Evolutionary conservation across 2,797 vertebrate species (phyloP).

Genomic region (Sternarchorhynchus goeldii): DNA sequence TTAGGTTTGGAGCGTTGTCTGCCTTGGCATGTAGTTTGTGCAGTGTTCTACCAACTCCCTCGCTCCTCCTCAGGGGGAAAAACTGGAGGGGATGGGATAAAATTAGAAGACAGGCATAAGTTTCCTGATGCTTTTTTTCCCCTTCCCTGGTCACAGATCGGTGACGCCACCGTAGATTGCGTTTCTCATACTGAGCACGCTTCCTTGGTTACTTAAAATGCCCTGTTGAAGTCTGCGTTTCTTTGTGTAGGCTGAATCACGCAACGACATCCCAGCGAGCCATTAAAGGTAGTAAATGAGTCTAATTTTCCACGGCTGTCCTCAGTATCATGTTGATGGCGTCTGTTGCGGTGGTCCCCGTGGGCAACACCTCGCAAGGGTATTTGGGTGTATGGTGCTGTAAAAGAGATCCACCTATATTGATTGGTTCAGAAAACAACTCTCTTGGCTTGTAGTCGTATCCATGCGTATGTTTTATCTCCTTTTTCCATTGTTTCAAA

Average conservation of each 20-base stretch:
- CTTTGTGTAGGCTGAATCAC: not conserved
- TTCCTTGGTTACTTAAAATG: constrained; percentile 16
- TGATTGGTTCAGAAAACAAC: constrained; percentile 55
- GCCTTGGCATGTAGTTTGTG: constrained; percentile 50
- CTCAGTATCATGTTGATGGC: constrained; percentile 40
- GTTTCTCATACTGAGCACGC: constrained; percentile 15
- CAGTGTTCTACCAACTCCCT: constrained; percentile 52
- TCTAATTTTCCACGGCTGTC: constrained; percentile 36
- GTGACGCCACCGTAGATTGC: not conserved
- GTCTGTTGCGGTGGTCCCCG: constrained; percentile 29
- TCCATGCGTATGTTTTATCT: constrained; percentile 42
- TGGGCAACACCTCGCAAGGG: constrained; percentile 31
- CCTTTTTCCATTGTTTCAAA: not conserved
- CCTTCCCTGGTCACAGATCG: constrained; percentile 14
- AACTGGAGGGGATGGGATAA: constrained; percentile 55
- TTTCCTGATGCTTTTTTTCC: constrained; percentile 24
- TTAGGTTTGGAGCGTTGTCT: constrained; percentile 19
- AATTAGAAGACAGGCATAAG: constrained; percentile 57
- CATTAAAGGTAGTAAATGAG: constrained; percentile 29
- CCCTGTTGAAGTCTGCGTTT: constrained; percentile 2
- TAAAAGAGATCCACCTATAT: constrained; percentile 51
- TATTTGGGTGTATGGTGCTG: constrained; percentile 37
- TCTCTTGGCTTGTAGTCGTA: constrained; percentile 44
- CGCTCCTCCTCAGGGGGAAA: constrained; percentile 48
- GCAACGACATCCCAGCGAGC: not conserved